Base-by-base conservation (phyloP, 2,888 invertebrate genomes). In the Plebejus argus region DNA sequence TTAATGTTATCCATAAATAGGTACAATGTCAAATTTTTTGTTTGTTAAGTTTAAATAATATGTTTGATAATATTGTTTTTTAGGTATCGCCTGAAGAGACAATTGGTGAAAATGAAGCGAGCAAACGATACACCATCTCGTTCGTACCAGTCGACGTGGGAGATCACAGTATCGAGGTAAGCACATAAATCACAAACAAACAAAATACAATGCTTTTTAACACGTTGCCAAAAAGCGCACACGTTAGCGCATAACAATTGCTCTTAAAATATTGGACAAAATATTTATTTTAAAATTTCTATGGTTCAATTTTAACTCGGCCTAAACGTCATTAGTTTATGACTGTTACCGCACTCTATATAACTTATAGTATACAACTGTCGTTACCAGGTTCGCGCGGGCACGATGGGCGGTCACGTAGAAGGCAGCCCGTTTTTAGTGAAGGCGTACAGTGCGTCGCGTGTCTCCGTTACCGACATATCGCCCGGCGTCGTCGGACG, bases 401-500 rank as follows among this genome's bases (percentile, higher is more conserved):
- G 94, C 1, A 87, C 91, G 0, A 92, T 90, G 91, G 97, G 96
- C 66, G 97, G 97, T 0, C 97, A 98, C 83, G 97, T 99, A 0
- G 98, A 98, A 87, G 99, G 99, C 75, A 98, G 98, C 87, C 99
- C 99, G 18, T 99, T 99, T 89, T 94, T 98, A 45, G 97, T 99
- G 77, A 99, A 99, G 88, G 99, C 99, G 10, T 99, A 99, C 91
- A 99, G 99, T 86, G 98, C 99, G 0, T 96, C 97, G 81, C 96
- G 98, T 87, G 99, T 99, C n/a, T 97, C 97, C 80, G 98, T 99
- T 12, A 98, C 98, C 0, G 98, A 99, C 85, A 98, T 99, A 82
- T 97, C 97, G 18, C 97, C 97, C 7, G 98, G 98, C 1, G 96
- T 97, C 56, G 98, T 99, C 33, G 98, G 98, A 20, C 97, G 98